Conservation (phyloP, 1,140 invertebrate genomes). For the Drosophila sp. region DNA sequence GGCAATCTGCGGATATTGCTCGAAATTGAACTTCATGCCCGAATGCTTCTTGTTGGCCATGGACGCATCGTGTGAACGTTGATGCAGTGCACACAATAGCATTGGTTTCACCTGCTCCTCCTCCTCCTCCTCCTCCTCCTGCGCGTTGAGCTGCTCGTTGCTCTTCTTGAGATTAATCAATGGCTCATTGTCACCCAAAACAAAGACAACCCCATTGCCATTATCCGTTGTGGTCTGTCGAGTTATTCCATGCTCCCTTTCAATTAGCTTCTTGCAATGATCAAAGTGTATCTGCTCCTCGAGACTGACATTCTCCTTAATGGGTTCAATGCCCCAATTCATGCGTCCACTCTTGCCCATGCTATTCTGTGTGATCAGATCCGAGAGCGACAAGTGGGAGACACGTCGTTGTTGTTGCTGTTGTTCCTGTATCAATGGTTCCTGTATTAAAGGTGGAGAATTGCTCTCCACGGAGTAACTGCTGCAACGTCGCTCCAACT, state of each 20-base stretch:
- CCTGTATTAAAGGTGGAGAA: conserved; percentile 8
- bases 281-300: conserved; percentile 84
- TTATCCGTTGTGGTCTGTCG: conserved; percentile 57
- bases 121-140: not conserved
- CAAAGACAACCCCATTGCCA: conserved; percentile 88
- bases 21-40: conserved; percentile 89
- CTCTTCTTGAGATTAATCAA: conserved; percentile 85
- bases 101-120: conserved; percentile 6
- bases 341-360: conserved; percentile 82
- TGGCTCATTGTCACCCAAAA: conserved; percentile 90
- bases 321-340: conserved; percentile 84
- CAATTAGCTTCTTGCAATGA: conserved; percentile 73
- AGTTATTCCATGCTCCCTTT: conserved; percentile 72
- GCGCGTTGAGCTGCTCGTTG: conserved; percentile 70
- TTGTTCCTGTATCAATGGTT: conserved; percentile 27
- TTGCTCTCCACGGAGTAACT: conserved; percentile 65
- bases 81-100: conserved; percentile 81
- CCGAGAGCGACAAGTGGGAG: conserved; percentile 73
- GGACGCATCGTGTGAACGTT: conserved; percentile 85
- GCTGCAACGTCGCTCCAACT: conserved; percentile 67
- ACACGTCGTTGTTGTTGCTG: conserved; percentile 42
- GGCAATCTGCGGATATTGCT: conserved; percentile 89
- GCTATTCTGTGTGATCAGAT: conserved; percentile 84
- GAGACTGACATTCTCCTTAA: conserved; percentile 79
- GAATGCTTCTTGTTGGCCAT: conserved; percentile 86